Evolutionary conservation across 1,140 invertebrate genomes (phyloP).

Genomic region (Drosophila quadrilineata): DNA sequence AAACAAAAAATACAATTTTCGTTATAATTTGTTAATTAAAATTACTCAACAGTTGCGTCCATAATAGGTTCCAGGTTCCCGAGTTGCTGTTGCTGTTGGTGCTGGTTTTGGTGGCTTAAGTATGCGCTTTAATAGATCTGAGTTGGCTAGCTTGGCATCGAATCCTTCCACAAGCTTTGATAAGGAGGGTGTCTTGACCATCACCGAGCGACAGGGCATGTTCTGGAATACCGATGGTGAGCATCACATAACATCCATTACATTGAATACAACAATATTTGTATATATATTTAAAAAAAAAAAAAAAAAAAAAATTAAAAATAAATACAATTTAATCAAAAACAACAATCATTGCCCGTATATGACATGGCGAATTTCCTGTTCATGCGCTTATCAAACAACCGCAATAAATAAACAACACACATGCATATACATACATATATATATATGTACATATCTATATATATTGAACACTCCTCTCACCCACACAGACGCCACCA

Average conservation of each 20-base stretch:
- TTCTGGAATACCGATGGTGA: conserved; percentile 95
- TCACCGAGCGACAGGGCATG: conserved; percentile 94
- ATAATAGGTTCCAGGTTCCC: too few species aligned
- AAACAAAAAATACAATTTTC: conserved; percentile 22
- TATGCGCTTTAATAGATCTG: conserved; percentile 96
- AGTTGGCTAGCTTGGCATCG: conserved; percentile 90
- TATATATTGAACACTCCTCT: conserved; percentile 7
- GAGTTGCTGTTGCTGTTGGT: not conserved
- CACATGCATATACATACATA: not conserved
- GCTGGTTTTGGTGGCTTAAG: conserved; percentile 51
- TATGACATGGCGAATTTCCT: too few species aligned
- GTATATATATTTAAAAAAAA: too few species aligned
- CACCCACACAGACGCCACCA: conserved; percentile 10
- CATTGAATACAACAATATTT: too few species aligned
- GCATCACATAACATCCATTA: conserved; percentile 41
- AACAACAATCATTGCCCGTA: not conserved
- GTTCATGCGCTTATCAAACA: too few species aligned
- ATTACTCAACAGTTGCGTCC: conserved; percentile 25
- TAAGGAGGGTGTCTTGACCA: conserved; percentile 93
- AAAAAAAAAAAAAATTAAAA: too few species aligned
- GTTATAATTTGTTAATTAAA: conserved; percentile 31
- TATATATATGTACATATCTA: not conserved
- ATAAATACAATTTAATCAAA: not conserved
- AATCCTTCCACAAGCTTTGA: conserved; percentile 94
- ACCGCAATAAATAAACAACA: too few species aligned